Evolutionary conservation across 2,888 invertebrate genomes (phyloP).

Genomic region (Tinea pellionella): DNA sequence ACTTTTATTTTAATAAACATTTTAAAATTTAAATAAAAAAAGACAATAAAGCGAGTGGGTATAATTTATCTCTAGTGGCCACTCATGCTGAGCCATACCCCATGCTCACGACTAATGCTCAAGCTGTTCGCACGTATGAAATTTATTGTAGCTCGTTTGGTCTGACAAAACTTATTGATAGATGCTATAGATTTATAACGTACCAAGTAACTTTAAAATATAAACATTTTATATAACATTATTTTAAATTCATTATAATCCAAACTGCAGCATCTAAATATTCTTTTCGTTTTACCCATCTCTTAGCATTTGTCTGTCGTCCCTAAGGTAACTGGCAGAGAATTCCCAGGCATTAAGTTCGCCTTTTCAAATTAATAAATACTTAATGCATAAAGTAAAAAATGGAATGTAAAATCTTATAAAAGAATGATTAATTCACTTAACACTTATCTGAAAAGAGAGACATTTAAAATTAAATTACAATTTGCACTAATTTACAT

Average conservation of each 20-base stretch:
- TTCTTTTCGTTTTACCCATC: too few relatives aligned
- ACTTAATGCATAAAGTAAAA: too few relatives aligned
- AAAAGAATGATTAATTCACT: not conserved
- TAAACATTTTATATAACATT: too few relatives aligned
- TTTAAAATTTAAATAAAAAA: too few relatives aligned
- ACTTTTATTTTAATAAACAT: too few relatives aligned
- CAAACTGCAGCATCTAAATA: too few relatives aligned
- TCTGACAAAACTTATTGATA: slow-evolving; percentile 26
- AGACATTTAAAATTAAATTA: not conserved
- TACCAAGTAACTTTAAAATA: not conserved
- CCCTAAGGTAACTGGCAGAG: too few relatives aligned
- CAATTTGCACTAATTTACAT: not conserved
- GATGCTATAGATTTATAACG: slow-evolving; percentile 13
- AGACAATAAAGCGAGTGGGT: not conserved
- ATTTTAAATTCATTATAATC: too few relatives aligned
- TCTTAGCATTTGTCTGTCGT: too few relatives aligned
- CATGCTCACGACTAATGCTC: slow-evolving; percentile 28
- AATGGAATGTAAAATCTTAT: too few relatives aligned
- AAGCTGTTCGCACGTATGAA: slow-evolving; percentile 34
- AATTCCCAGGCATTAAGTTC: too few relatives aligned
- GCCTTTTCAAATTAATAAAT: too few relatives aligned
- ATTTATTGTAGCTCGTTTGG: slow-evolving; percentile 32
- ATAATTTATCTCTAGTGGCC: slow-evolving; percentile 37
- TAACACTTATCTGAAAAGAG: not conserved
- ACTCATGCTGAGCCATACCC: slow-evolving; percentile 27